Evolutionary conservation across 2,113 vertebrate species (phyloP), one percentile per base, ranked within the genome.

Genomic region (Regulus satrapa): DNA sequence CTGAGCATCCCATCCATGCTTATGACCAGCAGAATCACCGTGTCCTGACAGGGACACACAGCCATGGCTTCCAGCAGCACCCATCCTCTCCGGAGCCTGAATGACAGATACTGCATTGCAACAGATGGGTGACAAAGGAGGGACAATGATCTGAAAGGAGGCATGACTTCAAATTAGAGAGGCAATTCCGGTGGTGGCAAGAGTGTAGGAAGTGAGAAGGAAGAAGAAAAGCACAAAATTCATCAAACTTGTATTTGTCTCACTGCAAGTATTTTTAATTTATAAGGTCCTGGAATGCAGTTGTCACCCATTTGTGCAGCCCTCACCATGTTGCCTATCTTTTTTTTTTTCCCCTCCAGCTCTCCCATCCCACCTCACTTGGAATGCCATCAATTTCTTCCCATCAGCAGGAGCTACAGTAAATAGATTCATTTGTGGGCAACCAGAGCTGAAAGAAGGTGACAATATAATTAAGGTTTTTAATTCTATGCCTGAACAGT

Each of bases 401-500:
- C 97, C 97, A 98, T 98, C 98, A 98, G 96, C 96, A 62, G 97
- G 94, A 98, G 97, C 98, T 98, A 97, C 96, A 98, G 97, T 98
- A 98, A 98, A 98, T 98, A 98, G 98, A 99, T 98, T 98, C 97
- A 98, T 98, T 97, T 98, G 97, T 98, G 96, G 97, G 98, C 98
- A 98, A 96, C 91, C 93, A 94, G 96, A 98, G 97, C 96, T 94
- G 95, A 97, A 98, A 98, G 98, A 98, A 98, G 98, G 98, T 99
- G 98, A 99, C 99, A 99, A 98, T 98, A 99, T 99, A 99, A 99
- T 99, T 99, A 99, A 98, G 98, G 98, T 98, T 99, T 99, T 99
- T 99, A 99, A 99, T 99, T 99, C 99, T 99, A 98, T 99, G 99
- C 98, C 99, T 99, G 99, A 99, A 98, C 98, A 99, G 98, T 98